A percentile compares a stretch with the other conserved stretches of the same genome.
Evolutionary conservation across 2,113 vertebrate species (phyloP).

Genomic region (Odobenus rosmarus): DNA sequence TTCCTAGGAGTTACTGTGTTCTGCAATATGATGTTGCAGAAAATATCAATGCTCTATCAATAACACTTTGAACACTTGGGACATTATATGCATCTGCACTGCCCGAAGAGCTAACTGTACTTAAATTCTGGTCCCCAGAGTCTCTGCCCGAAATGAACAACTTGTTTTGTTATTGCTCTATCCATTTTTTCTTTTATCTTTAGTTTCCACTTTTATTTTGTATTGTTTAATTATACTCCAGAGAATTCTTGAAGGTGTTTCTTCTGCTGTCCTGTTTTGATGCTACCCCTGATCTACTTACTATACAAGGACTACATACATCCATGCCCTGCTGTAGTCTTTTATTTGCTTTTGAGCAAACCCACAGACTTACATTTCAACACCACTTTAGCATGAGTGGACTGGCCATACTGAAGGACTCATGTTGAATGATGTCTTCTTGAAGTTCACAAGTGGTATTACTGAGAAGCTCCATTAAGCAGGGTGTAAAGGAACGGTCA

Average conservation of each 20-base stretch:
- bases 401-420: not conserved
- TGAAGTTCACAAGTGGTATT: not conserved
- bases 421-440: not conserved
- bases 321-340: not conserved
- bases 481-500: not conserved
- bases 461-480: not conserved
- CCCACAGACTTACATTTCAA: not conserved
- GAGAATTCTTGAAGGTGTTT: slow-evolving; percentile 1
- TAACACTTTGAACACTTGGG: not conserved
- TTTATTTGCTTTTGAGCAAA: not conserved
- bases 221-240: slow-evolving; percentile 14
- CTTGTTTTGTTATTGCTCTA: slow-evolving; percentile 16
- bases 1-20: not conserved
- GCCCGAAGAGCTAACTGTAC: not conserved
- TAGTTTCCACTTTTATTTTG: not conserved
- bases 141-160: not conserved
- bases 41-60: not conserved
- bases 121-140: not conserved
- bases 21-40: not conserved
- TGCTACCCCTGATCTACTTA: not conserved
- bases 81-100: not conserved
- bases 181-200: not conserved
- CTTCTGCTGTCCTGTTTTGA: not conserved
- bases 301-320: not conserved
- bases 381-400: not conserved